Conservation (phyloP, 2,113 vertebrate species). For the Neotoma lepida region DNA sequence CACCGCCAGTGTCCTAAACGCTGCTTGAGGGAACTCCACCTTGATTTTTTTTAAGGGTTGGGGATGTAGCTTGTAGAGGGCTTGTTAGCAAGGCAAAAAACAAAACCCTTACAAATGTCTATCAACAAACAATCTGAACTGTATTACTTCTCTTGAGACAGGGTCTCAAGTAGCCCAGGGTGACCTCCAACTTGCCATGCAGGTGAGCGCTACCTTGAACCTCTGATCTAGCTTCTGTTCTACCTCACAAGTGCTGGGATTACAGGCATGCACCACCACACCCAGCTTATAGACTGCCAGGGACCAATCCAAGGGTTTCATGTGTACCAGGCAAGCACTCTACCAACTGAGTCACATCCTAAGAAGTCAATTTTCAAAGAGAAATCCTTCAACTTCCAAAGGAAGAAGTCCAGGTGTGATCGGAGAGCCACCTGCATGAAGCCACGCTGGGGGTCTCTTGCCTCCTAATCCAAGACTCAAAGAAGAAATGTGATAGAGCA, state of each 20-base stretch:
- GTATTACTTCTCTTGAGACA: not conserved
- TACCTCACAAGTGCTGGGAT: not conserved
- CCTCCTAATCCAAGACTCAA: not conserved
- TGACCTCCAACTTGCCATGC: not conserved
- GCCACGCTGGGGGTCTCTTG: not conserved
- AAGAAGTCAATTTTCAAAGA: not conserved
- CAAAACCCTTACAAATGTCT: not conserved
- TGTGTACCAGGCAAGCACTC: not conserved
- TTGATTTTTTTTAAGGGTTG: not conserved
- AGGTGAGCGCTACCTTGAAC: not conserved
- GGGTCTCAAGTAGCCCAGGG: not conserved
- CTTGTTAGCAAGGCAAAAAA: not conserved
- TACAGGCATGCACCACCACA: not conserved
- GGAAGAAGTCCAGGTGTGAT: not conserved
- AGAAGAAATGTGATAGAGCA: slow-evolving; percentile 34
- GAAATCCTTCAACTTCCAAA: not conserved
- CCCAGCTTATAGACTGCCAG: not conserved
- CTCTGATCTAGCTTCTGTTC: not conserved
- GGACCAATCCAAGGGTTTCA: not conserved
- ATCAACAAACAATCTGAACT: not conserved
- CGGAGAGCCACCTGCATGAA: not conserved
- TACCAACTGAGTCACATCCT: not conserved
- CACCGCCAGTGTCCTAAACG: not conserved
- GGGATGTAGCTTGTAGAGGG: not conserved
- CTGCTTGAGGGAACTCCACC: not conserved